Evolutionary conservation across 2,113 vertebrate species (phyloP).

Genomic region (Nipponia nippon): DNA sequence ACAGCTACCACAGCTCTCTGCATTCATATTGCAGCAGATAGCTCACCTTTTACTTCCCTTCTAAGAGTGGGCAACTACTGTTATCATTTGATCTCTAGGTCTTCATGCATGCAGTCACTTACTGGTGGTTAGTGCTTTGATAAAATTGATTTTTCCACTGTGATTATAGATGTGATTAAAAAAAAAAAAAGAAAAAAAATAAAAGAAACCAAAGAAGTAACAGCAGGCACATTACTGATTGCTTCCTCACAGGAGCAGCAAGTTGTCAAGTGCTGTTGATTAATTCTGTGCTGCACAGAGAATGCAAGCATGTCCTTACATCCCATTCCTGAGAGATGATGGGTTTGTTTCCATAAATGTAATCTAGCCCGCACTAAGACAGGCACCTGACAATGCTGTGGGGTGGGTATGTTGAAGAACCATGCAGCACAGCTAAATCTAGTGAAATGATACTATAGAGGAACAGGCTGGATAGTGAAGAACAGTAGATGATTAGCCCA

Average conservation of each 20-base stretch:
- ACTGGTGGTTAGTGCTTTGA: not conserved
- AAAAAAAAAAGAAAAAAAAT: not conserved
- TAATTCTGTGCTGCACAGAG: not conserved
- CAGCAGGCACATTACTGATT: not conserved
- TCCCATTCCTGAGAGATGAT: not conserved
- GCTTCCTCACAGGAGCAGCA: not conserved
- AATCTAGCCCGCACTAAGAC: not conserved
- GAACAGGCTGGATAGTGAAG: not conserved
- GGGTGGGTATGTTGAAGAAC: not conserved
- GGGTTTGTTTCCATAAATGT: not conserved
- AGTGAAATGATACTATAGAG: not conserved
- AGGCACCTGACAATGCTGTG: not conserved
- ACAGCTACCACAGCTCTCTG: not conserved
- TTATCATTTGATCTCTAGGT: constrained; percentile 9
- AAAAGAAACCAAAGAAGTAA: not conserved
- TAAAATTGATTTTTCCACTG: constrained; percentile 37
- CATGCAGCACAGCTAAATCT: not conserved
- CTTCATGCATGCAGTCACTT: not conserved
- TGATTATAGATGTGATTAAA: not conserved
- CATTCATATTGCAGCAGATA: not conserved
- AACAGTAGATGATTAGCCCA: not conserved
- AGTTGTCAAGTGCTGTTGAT: not conserved
- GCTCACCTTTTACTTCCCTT: not conserved
- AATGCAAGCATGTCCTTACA: not conserved
- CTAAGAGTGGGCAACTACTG: not conserved